Evolutionary conservation across 2,888 invertebrate species (phyloP), one percentile per base, ranked within the genome.

Genomic region (Drosophila kambysellisi): DNA sequence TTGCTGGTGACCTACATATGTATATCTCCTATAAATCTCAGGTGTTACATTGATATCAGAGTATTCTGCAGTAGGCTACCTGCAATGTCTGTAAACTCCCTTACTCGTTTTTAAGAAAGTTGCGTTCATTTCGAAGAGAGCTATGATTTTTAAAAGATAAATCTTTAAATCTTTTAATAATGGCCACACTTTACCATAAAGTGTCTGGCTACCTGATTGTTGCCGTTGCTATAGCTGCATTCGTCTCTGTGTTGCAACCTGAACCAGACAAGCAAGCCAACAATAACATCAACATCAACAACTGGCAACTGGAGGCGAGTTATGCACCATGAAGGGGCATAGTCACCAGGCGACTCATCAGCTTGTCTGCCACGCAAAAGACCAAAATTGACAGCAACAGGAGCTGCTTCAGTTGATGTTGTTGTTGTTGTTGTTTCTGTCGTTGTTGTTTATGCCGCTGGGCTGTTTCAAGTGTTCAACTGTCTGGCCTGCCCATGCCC

Each of bases 381-480:
- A 64, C 59, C 71, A 73, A 83, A 81, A 83, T 86, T 85, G 83
- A 86, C 88, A 85, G 85, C 83, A 85, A 80, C 88, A 85, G 82
- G 82, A 85, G 85, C 83, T 71, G 72, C 50, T 37, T 50, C 51
- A 64, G 64, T 56, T 66, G 70, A 12, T 56, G 59, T 37, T 68
- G 62, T 58, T 25, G 20, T 25, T 70, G 74, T 30, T 50, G 43
- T 15, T 64, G 41, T 11, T 74, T 11, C 5, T 58, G 58, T 15
- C 12, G 76, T 48, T 50, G 50, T 37, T 52, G 48, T 30, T 59
- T 51, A 48, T 70, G 67, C 63, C 57, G 33, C 58, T 70, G 81
- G 79, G 81, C 69, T 74, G 60, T 74, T 83, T 83, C 74, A 83
- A 85, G 85, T 83, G 83, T 58, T 82, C 85, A 78, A 82, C 83